These are phyloP conservation scores for Crenuchus spilurus DNA, from an alignment of 2,797 vertebrate genomes.

Conservation along the genomic window DNA sequence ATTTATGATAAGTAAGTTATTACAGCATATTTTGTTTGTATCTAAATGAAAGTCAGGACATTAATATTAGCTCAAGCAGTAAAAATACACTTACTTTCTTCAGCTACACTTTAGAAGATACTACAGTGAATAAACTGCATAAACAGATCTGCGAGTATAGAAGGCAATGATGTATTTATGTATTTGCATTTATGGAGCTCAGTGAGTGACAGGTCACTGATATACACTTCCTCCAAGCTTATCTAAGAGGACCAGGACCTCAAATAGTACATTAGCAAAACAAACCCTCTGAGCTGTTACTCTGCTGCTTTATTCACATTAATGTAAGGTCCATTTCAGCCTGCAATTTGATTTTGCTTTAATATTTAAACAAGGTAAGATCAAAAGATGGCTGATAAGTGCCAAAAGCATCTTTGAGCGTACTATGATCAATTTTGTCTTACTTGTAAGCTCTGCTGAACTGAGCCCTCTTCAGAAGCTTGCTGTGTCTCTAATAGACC, in stretches of 20 bases:
- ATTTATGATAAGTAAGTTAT: not conserved
- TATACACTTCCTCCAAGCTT: slow-evolving; percentile 68
- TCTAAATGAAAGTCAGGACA: not conserved
- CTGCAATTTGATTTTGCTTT: too few species aligned
- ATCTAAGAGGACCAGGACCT: slow-evolving; percentile 47
- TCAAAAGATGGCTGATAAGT: too few species aligned
- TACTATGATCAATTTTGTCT: too few species aligned
- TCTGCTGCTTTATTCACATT: too few species aligned
- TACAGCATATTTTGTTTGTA: not conserved
- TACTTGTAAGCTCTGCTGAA: too few species aligned
- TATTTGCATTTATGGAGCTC: slow-evolving; percentile 10
- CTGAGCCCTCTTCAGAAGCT: too few species aligned
- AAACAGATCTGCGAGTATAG: not conserved
- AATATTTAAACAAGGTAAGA: too few species aligned
- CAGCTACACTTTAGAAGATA: not conserved
- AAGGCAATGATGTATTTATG: slow-evolving; percentile 25
- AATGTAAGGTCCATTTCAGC: too few species aligned
- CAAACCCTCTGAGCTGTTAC: not conserved
- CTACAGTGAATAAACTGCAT: not conserved
- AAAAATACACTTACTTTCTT: slow-evolving; percentile 34
- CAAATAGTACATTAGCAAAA: not conserved
- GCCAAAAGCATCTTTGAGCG: too few species aligned
- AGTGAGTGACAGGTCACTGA: slow-evolving; percentile 32
- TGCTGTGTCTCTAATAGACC: too few species aligned
- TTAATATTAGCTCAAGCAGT: not conserved